Conservation (phyloP, 2,888 invertebrate genomes). For the Acleris emargana region DNA sequence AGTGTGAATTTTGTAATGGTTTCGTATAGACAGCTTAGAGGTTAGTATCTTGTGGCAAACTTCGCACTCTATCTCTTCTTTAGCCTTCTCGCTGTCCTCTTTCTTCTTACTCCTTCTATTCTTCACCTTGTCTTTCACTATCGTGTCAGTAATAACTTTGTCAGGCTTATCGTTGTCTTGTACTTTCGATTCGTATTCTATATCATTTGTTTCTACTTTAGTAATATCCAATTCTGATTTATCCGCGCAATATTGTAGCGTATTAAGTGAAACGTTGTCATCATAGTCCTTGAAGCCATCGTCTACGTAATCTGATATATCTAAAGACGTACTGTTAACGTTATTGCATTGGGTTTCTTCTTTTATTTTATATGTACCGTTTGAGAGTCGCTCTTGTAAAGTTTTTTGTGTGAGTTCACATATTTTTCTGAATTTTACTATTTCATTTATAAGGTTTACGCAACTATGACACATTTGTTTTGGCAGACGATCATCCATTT, state of each 20-base stretch:
- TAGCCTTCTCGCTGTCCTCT: constrained; percentile 42
- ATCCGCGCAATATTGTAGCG: constrained; percentile 10
- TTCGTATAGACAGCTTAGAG: constrained; percentile 67
- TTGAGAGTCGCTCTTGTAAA: constrained; percentile 36
- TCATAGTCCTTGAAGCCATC: constrained; percentile 37
- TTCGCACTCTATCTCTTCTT: constrained; percentile 70
- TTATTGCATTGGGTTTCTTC: constrained; percentile 15
- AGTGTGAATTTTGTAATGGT: constrained; percentile 76
- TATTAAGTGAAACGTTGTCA: constrained; percentile 36
- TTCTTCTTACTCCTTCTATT: constrained; percentile 44
- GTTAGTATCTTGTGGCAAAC: constrained; percentile 72
- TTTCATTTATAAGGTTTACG: constrained; percentile 40
- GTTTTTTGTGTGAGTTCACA: constrained; percentile 49
- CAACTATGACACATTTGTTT: constrained; percentile 23
- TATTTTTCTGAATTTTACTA: constrained; percentile 52
- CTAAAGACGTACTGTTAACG: constrained; percentile 12
- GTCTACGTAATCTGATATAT: constrained; percentile 22
- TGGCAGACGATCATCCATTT: constrained; percentile 13
- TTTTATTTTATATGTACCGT: constrained; percentile 36
- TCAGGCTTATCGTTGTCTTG: constrained; percentile 37
- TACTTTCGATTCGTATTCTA: constrained; percentile 8
- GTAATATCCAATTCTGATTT: neutral
- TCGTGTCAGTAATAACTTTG: constrained; percentile 42
- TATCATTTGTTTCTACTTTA: neutral
- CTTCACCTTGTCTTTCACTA: constrained; percentile 44